Base-by-base conservation (phyloP, 2,113 vertebrate genomes). In the Pollachius pollachius region DNA sequence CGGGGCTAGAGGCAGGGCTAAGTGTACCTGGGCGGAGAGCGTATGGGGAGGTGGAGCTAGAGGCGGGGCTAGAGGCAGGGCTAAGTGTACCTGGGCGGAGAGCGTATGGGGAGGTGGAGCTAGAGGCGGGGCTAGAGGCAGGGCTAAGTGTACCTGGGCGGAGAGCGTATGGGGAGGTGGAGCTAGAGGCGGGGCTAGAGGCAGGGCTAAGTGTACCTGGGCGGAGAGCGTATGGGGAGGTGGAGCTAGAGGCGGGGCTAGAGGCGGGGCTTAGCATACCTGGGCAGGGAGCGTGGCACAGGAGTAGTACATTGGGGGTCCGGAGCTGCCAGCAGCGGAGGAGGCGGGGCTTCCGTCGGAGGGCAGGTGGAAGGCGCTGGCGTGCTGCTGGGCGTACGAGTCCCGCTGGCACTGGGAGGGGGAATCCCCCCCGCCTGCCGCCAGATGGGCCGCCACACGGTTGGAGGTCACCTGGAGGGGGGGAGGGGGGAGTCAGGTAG, bases 281-380 rank as follows among this genome's bases (percentile, higher is more conserved):
- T 90, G 88, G 16, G 96, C 95, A 70, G 96, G 96, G 89, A 98
- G 92, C 82, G 96, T 97, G 89, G 95, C 93, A 88, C 96, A 97
- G 71, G 94, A 94, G 91, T 97, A 97, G 93, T 96, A 97, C 88
- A 96, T 90, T 84, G 90, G 71, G 3, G 83, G 76, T 60, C 84
- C 82, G 75, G 87, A 79, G 41, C 41, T 48, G 41, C 41, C 41
- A 9, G 41, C 41, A 13, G 41, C 41, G 41, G 41, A 48, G 89
- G 87, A 78, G 88, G 92, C 84, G 88, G 94, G 13, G 63, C 78
- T 84, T 37, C 91, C 90, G 67, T 97, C 95, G 3, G 58, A n/a
- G 69, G 96, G 93, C 93, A 97, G 93, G 90, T 96, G 95, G 92
- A 97, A 96, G 76, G 94, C 94, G 87, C 95, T 96, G 81, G 93